Evolutionary conservation across 2,888 invertebrate species (phyloP).

Genomic region (Oithona nana): DNA sequence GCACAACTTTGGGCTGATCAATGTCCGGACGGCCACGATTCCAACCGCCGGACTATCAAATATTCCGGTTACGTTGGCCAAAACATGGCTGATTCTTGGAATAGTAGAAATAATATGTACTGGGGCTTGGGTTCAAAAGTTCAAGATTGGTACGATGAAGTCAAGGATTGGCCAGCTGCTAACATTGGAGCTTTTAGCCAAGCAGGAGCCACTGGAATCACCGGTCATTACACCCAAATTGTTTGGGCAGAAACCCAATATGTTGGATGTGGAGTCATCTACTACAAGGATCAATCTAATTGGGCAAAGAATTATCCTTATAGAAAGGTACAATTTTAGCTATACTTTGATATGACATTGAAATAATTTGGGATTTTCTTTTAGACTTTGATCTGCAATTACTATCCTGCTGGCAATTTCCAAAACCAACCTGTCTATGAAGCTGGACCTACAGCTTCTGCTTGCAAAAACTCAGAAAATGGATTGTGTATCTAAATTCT

Average conservation of each 20-base stretch:
- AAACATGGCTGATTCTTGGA: background rate
- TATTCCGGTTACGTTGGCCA: background rate
- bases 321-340: too few species aligned
- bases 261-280: background rate
- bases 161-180: background rate
- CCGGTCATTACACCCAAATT: background rate
- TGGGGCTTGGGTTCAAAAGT: background rate
- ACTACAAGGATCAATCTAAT: background rate
- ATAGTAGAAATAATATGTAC: background rate
- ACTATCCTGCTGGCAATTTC: background rate
- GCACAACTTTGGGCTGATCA: background rate
- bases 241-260: background rate
- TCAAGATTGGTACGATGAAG: background rate
- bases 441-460: background rate
- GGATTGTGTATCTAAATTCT: too few species aligned
- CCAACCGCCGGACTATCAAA: background rate
- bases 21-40: background rate
- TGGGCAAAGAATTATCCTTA: background rate
- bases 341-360: too few species aligned
- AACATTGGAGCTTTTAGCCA: background rate
- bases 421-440: background rate
- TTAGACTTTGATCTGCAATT: background rate
- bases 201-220: background rate
- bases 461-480: background rate
- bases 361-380: too few species aligned